These are phyloP conservation scores for Burhinus bistriatus DNA, from an alignment of 2,113 vertebrate genomes.

Conservation along the genomic window DNA sequence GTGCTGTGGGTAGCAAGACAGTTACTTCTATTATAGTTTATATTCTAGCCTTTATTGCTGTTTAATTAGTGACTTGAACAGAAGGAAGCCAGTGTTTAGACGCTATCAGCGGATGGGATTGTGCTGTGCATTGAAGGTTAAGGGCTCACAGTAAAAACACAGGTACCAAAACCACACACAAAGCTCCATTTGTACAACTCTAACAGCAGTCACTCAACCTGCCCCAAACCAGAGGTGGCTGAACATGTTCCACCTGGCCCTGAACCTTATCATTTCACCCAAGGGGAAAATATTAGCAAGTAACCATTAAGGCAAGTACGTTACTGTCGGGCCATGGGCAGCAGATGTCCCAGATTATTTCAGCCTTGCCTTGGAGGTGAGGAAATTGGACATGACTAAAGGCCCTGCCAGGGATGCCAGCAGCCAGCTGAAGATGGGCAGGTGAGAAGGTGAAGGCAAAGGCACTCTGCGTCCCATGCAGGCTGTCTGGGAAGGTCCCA, in stretches of 20 bases:
- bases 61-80: background rate
- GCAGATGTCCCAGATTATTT: background rate
- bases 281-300: background rate
- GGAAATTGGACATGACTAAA: background rate
- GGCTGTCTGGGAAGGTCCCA: background rate
- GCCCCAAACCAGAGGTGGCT: background rate
- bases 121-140: background rate
- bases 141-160: background rate
- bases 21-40: background rate
- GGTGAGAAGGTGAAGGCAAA: background rate
- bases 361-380: background rate
- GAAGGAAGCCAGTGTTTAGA: background rate
- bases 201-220: background rate
- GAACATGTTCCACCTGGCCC: background rate
- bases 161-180: background rate
- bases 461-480: background rate
- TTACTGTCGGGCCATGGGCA: background rate
- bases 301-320: background rate
- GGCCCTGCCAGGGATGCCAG: background rate
- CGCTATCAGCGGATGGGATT: rapidly evolving
- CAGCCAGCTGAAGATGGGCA: background rate
- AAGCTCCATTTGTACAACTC: background rate
- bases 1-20: background rate
- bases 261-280: background rate
- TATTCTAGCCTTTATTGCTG: background rate